Evolutionary conservation across 2,113 vertebrate species (phyloP), one percentile per base, ranked within the genome.

Genomic region (Carassius gibelio): DNA sequence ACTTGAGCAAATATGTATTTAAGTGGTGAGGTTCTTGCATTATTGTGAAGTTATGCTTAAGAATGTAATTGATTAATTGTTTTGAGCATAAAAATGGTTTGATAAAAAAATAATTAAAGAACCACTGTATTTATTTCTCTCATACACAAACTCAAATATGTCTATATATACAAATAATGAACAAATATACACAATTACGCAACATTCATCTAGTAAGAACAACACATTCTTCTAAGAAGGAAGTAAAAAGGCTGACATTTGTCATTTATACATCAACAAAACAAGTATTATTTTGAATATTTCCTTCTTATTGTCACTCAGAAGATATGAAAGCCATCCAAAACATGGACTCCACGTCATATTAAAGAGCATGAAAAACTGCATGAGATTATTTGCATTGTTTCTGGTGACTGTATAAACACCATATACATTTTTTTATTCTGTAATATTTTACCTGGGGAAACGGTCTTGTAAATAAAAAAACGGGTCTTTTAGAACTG

Each of bases 1-100:
- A 26, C 79, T 71, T 84, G 50, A 75, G 78, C 57, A 88, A 81
- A 81, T 34, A 62, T 71, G 71, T 82, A 83, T 79, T 75, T 61
- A 77, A n/a, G 45, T 42, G 15, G n/a, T 52, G 8, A 62, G 13
- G 14, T n/a, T 82, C 26, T 23, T 45, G 14, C 17, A 36, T 57
- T 80, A 9, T 19, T 71, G 2, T 77, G 19, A 30, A 52, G 14
- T 48, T 75, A 50, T 26, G 13, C 74, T 75, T 17, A 8, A 69
- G 30, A 69, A 30, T 0, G 8, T 23, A 52, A 50, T 30, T 66
- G 64, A 64, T 42, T 7, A 42, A 42, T 42, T 48, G 45, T 78
- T 85, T 79, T 72, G 42, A 38, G n/a, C 23, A 50, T 72, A n/a
- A 34, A n/a, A 3, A 48, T 59, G 1, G 50, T 82, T 78, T 76